phyloP scores from a whole-genome alignment of 2,888 invertebrate genomes.

The Sminthurides aquaticus region DNA sequence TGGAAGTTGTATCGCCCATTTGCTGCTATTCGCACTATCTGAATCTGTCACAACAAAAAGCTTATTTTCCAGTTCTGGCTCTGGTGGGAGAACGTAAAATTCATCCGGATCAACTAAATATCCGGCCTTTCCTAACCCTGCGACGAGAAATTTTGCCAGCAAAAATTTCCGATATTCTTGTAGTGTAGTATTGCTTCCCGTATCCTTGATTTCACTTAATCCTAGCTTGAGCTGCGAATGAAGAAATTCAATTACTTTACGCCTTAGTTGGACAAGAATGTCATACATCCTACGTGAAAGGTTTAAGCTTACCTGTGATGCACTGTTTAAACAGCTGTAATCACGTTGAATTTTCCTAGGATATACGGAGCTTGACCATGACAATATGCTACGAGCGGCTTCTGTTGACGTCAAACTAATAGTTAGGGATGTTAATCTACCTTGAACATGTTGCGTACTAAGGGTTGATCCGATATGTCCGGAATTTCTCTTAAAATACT shows the following conservation, averaged over 20 bases:
- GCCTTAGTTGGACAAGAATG: no score
- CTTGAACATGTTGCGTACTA: neutral
- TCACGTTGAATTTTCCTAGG: no score
- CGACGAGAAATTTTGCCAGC: constrained; percentile 11
- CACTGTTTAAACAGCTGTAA: no score
- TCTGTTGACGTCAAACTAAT: neutral
- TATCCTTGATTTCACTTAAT: constrained; percentile 1
- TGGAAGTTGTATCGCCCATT: neutral
- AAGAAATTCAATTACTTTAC: constrained; percentile 7
- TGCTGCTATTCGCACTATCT: neutral
- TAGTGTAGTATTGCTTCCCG: constrained; percentile 7
- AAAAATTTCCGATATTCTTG: constrained; percentile 21
- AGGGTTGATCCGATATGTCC: neutral
- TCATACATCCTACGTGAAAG: no score
- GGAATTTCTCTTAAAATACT: no score
- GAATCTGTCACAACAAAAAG: constrained; percentile 5
- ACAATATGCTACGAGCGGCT: neutral
- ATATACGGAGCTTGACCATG: no score
- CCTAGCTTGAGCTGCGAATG: constrained; percentile 17
- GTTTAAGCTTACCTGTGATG: no score
- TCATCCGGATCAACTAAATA: constrained; percentile 15
- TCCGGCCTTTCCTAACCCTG: constrained; percentile 22
- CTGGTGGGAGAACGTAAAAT: constrained; percentile 13
- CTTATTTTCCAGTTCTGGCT: neutral
- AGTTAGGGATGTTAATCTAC: neutral